Percentiles rank a stretch among this genome's conserved stretches.
These are phyloP conservation scores for Berghia stephanieae DNA, from an alignment of 1,140 invertebrate genomes.

Conservation along the genomic window DNA sequence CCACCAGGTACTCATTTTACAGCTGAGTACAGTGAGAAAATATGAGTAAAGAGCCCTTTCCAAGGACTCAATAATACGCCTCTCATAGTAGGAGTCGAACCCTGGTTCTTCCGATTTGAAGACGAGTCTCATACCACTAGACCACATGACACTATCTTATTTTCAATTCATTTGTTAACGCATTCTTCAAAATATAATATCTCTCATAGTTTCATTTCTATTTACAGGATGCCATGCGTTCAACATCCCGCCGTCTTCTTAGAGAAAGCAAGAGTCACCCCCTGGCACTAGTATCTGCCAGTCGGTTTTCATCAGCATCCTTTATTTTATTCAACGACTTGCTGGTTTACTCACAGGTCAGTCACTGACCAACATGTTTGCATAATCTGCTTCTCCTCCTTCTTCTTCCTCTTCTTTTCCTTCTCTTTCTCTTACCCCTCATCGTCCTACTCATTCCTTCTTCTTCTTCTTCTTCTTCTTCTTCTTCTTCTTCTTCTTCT, in stretches of 20 bases:
- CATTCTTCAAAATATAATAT: neutral
- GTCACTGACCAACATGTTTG: too few species aligned
- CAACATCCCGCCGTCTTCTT: conserved; percentile 77
- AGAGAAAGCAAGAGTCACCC: conserved; percentile 79
- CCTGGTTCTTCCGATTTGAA: too few species aligned
- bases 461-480: neutral
- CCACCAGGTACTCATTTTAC: too few species aligned
- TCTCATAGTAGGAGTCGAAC: too few species aligned
- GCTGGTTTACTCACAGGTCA: conserved; percentile 64
- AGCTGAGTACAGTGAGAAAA: too few species aligned
- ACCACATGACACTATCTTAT: too few species aligned
- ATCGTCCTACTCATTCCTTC: neutral
- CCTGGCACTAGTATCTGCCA: conserved; percentile 73
- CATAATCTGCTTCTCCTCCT: neutral
- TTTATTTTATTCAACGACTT: conserved; percentile 72
- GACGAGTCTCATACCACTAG: too few species aligned
- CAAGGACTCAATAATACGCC: too few species aligned
- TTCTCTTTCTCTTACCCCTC: neutral
- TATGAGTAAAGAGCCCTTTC: too few species aligned
- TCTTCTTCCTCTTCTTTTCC: neutral
- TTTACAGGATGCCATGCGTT: conserved; percentile 72
- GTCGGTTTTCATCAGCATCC: conserved; percentile 77
- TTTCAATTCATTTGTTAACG: too few species aligned
- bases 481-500: neutral
- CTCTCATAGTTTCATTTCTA: neutral